phyloP scores from a whole-genome alignment of 1,140 invertebrate species.

The Hydropsyche tenuis region DNA sequence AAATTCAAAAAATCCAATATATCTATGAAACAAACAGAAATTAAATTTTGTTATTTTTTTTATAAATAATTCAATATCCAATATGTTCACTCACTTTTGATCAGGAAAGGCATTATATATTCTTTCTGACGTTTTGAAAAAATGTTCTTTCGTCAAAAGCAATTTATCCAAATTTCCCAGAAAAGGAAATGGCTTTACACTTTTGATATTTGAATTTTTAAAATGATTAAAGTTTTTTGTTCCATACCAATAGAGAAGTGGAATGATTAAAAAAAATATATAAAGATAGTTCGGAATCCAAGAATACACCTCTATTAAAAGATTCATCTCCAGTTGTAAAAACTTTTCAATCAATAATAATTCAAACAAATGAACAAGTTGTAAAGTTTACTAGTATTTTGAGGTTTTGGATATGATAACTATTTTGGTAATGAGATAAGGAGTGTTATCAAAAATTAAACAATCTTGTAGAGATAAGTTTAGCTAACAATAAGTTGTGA shows the following conservation, averaged over 20 bases:
- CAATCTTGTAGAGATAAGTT: no score
- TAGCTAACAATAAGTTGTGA: no score
- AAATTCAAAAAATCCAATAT: constrained; percentile 61
- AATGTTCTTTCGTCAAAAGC: not conserved
- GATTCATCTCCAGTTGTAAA: no score
- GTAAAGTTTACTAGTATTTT: no score
- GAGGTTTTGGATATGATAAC: no score
- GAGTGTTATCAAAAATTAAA: no score
- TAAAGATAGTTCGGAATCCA: no score
- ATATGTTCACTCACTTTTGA: constrained; percentile 19
- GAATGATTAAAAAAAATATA: constrained; percentile 1
- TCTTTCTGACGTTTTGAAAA: not conserved
- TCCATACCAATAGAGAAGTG: constrained; percentile 22
- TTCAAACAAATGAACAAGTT: no score
- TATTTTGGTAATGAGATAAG: no score
- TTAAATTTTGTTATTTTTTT: not conserved
- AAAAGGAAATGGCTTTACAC: constrained; percentile 12
- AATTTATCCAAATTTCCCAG: not conserved
- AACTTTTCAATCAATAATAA: no score
- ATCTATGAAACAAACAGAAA: constrained; percentile 50
- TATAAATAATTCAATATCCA: not conserved
- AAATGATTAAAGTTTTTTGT: constrained; percentile 13
- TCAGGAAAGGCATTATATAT: constrained; percentile 25
- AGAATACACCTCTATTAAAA: no score
- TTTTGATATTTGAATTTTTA: constrained; percentile 10